These are phyloP conservation scores for Hirtodrosophila duncani DNA, from an alignment of 2,888 invertebrate species.

Conservation along the genomic window DNA sequence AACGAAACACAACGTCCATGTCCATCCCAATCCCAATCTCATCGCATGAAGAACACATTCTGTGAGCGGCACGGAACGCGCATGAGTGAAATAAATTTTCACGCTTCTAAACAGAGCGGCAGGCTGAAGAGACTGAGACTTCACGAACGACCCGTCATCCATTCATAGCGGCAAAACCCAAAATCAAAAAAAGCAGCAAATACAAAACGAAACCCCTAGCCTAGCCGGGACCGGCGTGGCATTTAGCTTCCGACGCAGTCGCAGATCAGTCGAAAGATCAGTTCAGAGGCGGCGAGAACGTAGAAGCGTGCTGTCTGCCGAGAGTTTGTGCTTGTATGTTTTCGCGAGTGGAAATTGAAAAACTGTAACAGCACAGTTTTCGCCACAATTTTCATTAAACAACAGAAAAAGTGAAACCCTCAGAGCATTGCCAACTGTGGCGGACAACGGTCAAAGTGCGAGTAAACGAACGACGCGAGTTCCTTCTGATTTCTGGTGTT, in stretches of 20 bases:
- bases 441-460: constrained; percentile 45
- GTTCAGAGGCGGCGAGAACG: constrained; percentile 10
- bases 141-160: constrained; percentile 40
- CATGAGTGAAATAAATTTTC: constrained; percentile 70
- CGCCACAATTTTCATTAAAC: constrained; percentile 46
- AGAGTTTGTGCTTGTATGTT: no score
- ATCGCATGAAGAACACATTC: constrained; percentile 17
- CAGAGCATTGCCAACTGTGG: constrained; percentile 58
- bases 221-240: constrained; percentile 34
- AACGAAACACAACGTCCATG: constrained; percentile 8
- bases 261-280: constrained; percentile 34
- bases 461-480: constrained; percentile 15
- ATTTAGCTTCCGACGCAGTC: constrained; percentile 48
- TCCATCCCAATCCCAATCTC: constrained; percentile 10
- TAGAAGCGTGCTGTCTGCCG: constrained; percentile 26
- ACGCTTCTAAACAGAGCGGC: constrained; percentile 69
- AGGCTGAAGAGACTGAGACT: constrained; percentile 55
- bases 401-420: constrained; percentile 31
- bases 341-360: constrained; percentile 27
- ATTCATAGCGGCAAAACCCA: constrained; percentile 4
- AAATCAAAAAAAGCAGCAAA: constrained; percentile 36
- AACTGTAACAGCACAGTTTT: constrained; percentile 47
- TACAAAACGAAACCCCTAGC: constrained; percentile 53
- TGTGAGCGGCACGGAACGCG: constrained; percentile 51
- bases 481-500: constrained; percentile 17